Evolutionary conservation across 2,888 invertebrate genomes (phyloP).

Genomic region (Andrena dorsata): DNA sequence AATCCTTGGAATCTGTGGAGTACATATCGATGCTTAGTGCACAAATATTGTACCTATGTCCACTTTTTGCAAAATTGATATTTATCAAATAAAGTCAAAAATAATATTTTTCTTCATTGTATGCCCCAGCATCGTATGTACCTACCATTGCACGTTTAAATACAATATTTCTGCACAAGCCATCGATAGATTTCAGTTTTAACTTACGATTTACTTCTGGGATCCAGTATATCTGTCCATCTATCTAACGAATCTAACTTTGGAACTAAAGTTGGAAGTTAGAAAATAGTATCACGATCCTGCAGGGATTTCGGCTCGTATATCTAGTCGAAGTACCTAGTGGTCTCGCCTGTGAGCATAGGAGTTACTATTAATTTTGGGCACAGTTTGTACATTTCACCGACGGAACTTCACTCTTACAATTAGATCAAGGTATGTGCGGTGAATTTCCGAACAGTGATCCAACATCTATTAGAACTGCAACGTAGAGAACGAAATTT

Average conservation of each 20-base stretch:
- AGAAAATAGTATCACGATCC: slow-evolving; percentile 47
- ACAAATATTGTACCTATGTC: no score
- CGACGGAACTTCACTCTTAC: slow-evolving; percentile 53
- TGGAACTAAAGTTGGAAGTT: slow-evolving; percentile 25
- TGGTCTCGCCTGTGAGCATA: slow-evolving; percentile 54
- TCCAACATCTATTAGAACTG: slow-evolving; percentile 17
- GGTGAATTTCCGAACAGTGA: slow-evolving; percentile 59
- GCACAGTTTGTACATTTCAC: slow-evolving; percentile 63
- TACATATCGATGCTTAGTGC: no score
- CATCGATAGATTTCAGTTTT: not conserved
- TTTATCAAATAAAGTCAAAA: no score
- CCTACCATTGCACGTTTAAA: no score
- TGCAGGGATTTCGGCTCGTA: slow-evolving; percentile 47
- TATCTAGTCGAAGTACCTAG: slow-evolving; percentile 53
- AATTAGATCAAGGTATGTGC: slow-evolving; percentile 58
- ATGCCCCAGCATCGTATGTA: no score
- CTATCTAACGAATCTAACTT: slow-evolving; percentile 41
- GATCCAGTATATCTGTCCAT: not conserved
- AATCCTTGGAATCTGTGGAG: no score
- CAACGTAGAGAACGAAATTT: not conserved
- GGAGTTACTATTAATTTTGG: slow-evolving; percentile 69
- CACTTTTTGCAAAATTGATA: no score
- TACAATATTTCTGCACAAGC: no score
- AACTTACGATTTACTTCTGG: slow-evolving; percentile 7
- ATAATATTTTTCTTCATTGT: no score